Conservation (phyloP, 1,140 invertebrate species). For the Dolichoris vasculosae region DNA sequence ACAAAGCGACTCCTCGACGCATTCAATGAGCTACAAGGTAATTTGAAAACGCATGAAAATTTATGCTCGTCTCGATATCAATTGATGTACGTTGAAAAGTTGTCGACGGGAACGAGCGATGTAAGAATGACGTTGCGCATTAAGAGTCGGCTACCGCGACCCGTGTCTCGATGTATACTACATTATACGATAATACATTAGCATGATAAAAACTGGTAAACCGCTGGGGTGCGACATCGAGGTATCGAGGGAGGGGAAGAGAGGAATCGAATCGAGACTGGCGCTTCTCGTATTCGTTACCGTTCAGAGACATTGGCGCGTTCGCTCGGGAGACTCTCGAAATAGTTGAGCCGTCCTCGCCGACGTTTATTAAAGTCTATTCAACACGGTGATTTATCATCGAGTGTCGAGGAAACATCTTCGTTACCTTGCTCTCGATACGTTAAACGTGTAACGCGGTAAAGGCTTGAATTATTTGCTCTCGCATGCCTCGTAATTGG, state of each 20-base stretch:
- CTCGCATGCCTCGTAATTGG: not conserved
- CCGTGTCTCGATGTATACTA: not conserved
- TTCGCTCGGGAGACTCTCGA: not conserved
- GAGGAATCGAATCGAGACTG: not conserved
- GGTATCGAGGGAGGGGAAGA: not conserved
- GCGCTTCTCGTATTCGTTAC: not conserved
- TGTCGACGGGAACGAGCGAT: not conserved
- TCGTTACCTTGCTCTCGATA: not conserved
- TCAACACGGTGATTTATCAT: conserved; percentile 33
- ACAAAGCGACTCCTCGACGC: no score
- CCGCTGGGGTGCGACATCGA: not conserved
- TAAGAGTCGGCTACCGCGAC: conserved; percentile 1
- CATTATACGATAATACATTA: no score
- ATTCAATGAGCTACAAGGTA: no score
- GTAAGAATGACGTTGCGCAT: conserved; percentile 27
- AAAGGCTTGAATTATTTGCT: not conserved
- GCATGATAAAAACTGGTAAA: conserved; percentile 27
- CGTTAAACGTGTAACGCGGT: not conserved
- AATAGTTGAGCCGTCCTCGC: not conserved
- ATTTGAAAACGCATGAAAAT: not conserved
- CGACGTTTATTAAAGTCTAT: conserved; percentile 15
- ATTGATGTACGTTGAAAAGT: not conserved
- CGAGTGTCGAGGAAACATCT: conserved; percentile 9
- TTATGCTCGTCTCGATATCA: not conserved
- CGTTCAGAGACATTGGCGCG: not conserved